Evolutionary conservation across 2,888 invertebrate species (phyloP).

Genomic region (Maniola hyperantus): DNA sequence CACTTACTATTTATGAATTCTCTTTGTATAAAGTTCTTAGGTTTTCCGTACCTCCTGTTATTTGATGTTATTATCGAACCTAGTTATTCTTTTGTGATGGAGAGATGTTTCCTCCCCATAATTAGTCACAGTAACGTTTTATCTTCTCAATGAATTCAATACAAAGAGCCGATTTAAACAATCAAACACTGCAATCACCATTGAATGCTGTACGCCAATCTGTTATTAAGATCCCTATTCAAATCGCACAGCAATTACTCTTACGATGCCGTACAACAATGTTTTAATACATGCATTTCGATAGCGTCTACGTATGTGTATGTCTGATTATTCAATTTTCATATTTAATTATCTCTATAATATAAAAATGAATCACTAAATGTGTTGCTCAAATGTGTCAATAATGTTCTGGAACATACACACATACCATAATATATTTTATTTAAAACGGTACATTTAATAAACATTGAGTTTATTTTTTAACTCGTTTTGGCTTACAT

Average conservation of each 20-base stretch:
- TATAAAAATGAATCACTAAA: no score
- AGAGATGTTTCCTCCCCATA: conserved; percentile 9
- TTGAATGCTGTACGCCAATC: conserved; percentile 38
- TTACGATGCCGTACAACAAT: conserved; percentile 15
- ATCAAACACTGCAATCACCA: conserved; percentile 35
- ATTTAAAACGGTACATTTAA: no score
- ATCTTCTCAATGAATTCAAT: conserved; percentile 30
- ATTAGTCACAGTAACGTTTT: conserved; percentile 28
- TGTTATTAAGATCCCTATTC: conserved; percentile 40
- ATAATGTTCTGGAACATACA: background rate
- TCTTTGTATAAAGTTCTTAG: conserved; percentile 34
- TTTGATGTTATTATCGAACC: conserved; percentile 26
- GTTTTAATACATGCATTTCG: conserved; percentile 4
- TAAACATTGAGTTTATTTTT: background rate
- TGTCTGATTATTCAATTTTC: background rate
- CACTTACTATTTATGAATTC: conserved; percentile 47
- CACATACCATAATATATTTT: no score
- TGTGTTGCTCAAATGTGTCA: no score
- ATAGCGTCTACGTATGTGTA: background rate
- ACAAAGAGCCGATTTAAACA: conserved; percentile 38
- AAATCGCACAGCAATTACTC: conserved; percentile 38
- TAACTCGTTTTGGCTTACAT: background rate
- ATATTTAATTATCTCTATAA: no score
- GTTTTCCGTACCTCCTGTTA: conserved; percentile 24
- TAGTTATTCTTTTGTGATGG: conserved; percentile 20